These are phyloP conservation scores for Erinaceus europaeus DNA, from an alignment of 2,113 vertebrate species.

Conservation along the genomic window DNA sequence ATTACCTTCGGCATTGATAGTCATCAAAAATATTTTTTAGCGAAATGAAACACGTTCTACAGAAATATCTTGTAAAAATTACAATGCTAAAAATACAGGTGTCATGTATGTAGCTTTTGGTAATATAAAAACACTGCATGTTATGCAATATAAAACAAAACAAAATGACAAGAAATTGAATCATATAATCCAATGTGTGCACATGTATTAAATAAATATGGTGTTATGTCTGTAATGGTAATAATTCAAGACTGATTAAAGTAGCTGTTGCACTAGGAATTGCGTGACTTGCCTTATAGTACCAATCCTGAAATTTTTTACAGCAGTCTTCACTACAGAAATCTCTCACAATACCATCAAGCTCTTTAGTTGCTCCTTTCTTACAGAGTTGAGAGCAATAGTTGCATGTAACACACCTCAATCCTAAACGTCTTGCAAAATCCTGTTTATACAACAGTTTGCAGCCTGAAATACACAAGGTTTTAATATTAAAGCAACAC, in stretches of 20 bases:
- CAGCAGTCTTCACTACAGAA: slow-evolving; percentile 95
- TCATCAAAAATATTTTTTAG: slow-evolving; percentile 55
- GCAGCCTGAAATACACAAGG: slow-evolving; percentile 89
- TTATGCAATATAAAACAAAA: slow-evolving; percentile 51
- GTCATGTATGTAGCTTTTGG: too few relatives aligned
- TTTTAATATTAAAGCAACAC: slow-evolving; percentile 60
- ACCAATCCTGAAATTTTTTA: slow-evolving; percentile 98
- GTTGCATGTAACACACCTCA: slow-evolving; percentile 98
- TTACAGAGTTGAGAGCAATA: slow-evolving; percentile 98
- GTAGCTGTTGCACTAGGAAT: slow-evolving; percentile 67
- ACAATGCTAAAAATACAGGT: slow-evolving; percentile 45
- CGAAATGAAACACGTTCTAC: slow-evolving; percentile 11
- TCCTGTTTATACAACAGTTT: slow-evolving; percentile 98
- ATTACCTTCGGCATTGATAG: slow-evolving; percentile 4
- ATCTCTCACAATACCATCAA: slow-evolving; percentile 93
- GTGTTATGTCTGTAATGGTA: not conserved
- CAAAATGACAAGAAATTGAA: slow-evolving; percentile 65
- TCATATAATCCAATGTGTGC: slow-evolving; percentile 39
- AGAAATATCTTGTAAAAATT: too few relatives aligned
- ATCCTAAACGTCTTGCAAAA: slow-evolving; percentile 93
- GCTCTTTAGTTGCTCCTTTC: slow-evolving; percentile 91
- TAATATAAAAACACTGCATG: too few relatives aligned
- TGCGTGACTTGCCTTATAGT: slow-evolving; percentile 91
- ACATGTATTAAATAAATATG: slow-evolving; percentile 62
- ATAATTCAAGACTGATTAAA: slow-evolving; percentile 49